Percentiles rank a stretch among this genome's conserved stretches.
phyloP scores from a whole-genome alignment of 2,113 vertebrate genomes.

The Dromas ardeola region DNA sequence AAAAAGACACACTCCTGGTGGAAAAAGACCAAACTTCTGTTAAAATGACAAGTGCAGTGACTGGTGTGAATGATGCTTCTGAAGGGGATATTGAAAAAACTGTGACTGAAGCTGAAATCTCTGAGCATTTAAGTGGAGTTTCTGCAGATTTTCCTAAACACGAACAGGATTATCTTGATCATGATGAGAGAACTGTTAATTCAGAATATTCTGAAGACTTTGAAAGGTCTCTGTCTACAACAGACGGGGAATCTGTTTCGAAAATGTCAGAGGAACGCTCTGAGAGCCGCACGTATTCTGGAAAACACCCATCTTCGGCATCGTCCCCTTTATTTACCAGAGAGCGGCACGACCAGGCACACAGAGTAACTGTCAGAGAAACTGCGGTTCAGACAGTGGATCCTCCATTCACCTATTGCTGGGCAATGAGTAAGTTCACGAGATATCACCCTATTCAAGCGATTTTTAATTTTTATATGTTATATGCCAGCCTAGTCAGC shows the following conservation, averaged over 20 bases:
- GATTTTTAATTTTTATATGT: background rate
- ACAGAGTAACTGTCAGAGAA: constrained; percentile 67
- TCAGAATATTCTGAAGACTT: constrained; percentile 72
- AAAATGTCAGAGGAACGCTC: background rate
- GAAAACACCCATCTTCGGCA: background rate
- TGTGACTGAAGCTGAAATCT: constrained; percentile 60
- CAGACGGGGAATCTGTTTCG: background rate
- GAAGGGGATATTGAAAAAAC: background rate
- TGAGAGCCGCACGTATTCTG: rapidly evolving
- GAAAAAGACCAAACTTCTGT: background rate
- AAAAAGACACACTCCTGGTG: background rate
- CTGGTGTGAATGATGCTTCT: background rate
- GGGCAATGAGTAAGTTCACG: constrained; percentile 74
- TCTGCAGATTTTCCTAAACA: background rate
- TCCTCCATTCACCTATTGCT: constrained; percentile 5
- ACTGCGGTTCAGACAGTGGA: constrained; percentile 79
- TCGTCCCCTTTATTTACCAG: rapidly evolving
- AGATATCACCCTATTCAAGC: rapidly evolving
- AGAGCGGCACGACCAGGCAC: rapidly evolving
- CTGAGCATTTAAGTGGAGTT: constrained; percentile 69
- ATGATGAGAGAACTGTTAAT: background rate
- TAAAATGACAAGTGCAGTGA: background rate
- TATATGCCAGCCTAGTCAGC: background rate
- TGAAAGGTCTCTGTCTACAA: background rate
- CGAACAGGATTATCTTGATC: too few species aligned